Percentiles rank a stretch among this genome's conserved stretches.
Evolutionary conservation across 2,888 invertebrate genomes (phyloP).

Genomic region (Leucoma salicis): DNA sequence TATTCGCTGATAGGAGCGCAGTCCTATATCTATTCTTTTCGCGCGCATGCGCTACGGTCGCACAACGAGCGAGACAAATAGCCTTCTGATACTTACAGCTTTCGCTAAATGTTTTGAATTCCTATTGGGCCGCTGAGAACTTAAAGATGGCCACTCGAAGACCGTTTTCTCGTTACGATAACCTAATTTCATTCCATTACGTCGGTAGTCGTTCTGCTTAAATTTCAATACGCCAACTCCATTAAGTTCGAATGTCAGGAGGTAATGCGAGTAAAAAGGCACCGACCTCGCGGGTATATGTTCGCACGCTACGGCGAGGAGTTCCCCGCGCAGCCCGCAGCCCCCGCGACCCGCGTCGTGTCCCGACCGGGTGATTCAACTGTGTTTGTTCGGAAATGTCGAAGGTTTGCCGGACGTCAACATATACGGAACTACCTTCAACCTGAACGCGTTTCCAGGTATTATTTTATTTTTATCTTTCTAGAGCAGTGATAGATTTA

Average conservation of each 20-base stretch:
- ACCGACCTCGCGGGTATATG: conserved; percentile 67
- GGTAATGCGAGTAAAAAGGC: conserved; percentile 73
- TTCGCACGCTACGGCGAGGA: conserved; percentile 50
- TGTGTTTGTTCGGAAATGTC: conserved; percentile 73
- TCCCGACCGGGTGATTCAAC: conserved; percentile 57
- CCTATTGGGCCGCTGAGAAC: conserved; percentile 74
- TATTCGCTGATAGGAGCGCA: conserved; percentile 64
- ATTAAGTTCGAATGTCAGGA: conserved; percentile 78
- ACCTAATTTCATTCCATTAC: conserved; percentile 77
- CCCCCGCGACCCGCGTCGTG: conserved; percentile 15
- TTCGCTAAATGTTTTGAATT: conserved; percentile 68
- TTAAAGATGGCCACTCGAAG: conserved; percentile 77
- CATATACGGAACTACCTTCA: conserved; percentile 77
- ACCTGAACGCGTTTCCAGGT: conserved; percentile 71
- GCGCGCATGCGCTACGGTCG: conserved; percentile 29
- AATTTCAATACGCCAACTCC: conserved; percentile 74
- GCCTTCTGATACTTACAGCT: conserved; percentile 40
- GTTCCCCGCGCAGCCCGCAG: conserved; percentile 13
- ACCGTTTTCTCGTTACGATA: conserved; percentile 78
- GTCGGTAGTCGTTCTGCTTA: conserved; percentile 68
- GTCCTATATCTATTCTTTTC: conserved; percentile 67
- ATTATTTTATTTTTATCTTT: conserved; percentile 55
- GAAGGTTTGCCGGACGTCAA: conserved; percentile 80
- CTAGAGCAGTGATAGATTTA: conserved; percentile 43
- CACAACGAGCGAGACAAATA: conserved; percentile 55